Conservation (phyloP, 2,888 invertebrate species). For the Melinaea menophilus region DNA sequence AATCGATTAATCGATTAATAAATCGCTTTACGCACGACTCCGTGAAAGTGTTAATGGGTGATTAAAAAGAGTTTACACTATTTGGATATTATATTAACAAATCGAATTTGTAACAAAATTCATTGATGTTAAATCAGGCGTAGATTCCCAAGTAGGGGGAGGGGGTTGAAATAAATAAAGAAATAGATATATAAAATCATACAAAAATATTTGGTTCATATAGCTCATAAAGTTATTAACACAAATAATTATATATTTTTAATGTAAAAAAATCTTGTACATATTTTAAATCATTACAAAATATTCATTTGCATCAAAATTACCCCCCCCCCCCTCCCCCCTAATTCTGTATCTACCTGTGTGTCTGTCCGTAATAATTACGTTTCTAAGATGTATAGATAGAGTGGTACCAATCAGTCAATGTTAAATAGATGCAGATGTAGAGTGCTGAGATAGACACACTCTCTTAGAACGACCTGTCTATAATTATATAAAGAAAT, state of each 20-base stretch:
- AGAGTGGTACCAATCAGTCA: slow-evolving; percentile 27
- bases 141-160: too few species aligned
- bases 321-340: background rate
- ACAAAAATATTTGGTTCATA: too few species aligned
- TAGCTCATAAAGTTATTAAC: too few species aligned
- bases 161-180: too few species aligned
- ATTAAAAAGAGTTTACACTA: slow-evolving; percentile 52
- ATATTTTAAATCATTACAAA: too few species aligned
- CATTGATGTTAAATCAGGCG: too few species aligned
- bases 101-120: too few species aligned
- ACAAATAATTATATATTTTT: too few species aligned
- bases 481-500: background rate
- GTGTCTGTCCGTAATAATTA: slow-evolving; percentile 30
- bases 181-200: too few species aligned
- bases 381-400: slow-evolving; percentile 32
- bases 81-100: too few species aligned
- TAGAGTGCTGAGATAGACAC: background rate
- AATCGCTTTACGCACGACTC: slow-evolving; percentile 63
- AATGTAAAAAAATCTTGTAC: too few species aligned
- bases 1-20: slow-evolving; percentile 71
- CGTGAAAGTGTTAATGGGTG: slow-evolving; percentile 65
- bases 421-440: slow-evolving; percentile 13
- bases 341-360: slow-evolving; percentile 25
- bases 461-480: background rate
- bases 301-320: too few species aligned